phyloP scores from a whole-genome alignment of 1,140 invertebrate species.

The Pararge aegeria region DNA sequence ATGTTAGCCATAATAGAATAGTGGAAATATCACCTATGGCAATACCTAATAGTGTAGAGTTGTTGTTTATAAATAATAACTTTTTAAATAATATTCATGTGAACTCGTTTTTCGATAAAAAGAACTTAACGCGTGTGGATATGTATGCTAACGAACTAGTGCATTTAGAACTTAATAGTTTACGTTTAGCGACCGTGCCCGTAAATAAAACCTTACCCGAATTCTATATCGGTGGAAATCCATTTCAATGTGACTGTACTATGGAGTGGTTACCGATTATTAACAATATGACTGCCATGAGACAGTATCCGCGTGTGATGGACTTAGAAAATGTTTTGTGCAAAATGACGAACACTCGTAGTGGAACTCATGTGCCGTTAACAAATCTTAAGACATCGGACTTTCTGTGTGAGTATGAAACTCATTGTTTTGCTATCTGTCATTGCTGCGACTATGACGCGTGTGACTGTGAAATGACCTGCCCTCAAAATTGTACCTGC shows the following conservation, averaged over 20 bases:
- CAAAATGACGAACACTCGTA: constrained; percentile 88
- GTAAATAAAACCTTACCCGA: constrained; percentile 87
- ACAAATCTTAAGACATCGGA: constrained; percentile 85
- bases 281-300: constrained; percentile 89
- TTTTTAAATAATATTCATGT: constrained; percentile 88
- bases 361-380: constrained; percentile 85
- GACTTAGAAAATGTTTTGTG: constrained; percentile 93
- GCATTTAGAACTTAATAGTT: constrained; percentile 89
- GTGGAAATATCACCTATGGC: constrained; percentile 88
- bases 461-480: constrained; percentile 97
- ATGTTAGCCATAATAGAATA: constrained; percentile 93
- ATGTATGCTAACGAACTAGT: constrained; percentile 93
- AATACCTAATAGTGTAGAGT: constrained; percentile 93
- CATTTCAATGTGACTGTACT: constrained; percentile 94
- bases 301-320: constrained; percentile 92
- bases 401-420: constrained; percentile 94
- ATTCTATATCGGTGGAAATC: constrained; percentile 93
- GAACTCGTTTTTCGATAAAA: constrained; percentile 92
- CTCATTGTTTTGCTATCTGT: constrained; percentile 95
- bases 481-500: constrained; percentile 94
- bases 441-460: constrained; percentile 97
- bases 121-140: constrained; percentile 91
- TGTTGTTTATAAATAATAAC: constrained; percentile 95
- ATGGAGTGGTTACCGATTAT: constrained; percentile 95
- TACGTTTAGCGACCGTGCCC: constrained; percentile 87